phyloP scores from a whole-genome alignment of 2,113 vertebrate species.

The Lethenteron reissneri region DNA sequence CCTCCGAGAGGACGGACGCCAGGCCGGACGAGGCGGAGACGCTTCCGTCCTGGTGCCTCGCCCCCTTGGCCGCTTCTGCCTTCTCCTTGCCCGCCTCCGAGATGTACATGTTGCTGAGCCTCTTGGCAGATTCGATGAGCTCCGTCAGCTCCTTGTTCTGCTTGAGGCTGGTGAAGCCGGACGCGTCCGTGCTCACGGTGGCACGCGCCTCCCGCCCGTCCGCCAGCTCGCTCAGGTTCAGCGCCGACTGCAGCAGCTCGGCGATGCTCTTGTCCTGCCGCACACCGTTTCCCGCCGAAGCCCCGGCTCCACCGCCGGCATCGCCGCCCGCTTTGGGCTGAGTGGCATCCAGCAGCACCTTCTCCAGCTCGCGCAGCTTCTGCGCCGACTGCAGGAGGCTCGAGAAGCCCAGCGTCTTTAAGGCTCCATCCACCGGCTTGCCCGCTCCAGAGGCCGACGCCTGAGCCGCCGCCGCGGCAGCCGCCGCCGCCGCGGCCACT shows the following conservation, averaged over 20 bases:
- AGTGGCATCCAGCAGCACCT: background rate
- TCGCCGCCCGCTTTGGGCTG: background rate
- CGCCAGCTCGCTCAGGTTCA: background rate
- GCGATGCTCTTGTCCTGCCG: background rate
- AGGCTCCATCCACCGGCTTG: background rate
- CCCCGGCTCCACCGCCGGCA: background rate
- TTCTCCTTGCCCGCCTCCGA: background rate
- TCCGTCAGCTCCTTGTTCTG: slow-evolving; percentile 7
- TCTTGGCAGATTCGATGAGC: slow-evolving; percentile 6
- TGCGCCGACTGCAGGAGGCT: slow-evolving; percentile 5
- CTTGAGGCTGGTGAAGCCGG: background rate
- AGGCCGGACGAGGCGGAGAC: too few species aligned
- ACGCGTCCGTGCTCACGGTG: background rate
- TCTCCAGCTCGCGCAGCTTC: slow-evolving; percentile 3
- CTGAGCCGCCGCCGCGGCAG: background rate
- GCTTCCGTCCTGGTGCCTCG: background rate
- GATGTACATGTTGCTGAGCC: background rate
- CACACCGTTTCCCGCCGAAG: background rate
- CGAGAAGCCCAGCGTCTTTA: background rate
- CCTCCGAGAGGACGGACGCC: too few species aligned
- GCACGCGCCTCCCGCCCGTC: too few species aligned
- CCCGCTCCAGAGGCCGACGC: background rate
- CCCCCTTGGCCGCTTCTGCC: background rate
- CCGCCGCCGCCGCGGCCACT: background rate
- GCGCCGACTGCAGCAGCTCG: background rate